Percentiles rank a stretch among this genome's conserved stretches.
These are phyloP conservation scores for Madoqua kirkii DNA, from an alignment of 2,113 vertebrate genomes.

Conservation along the genomic window DNA sequence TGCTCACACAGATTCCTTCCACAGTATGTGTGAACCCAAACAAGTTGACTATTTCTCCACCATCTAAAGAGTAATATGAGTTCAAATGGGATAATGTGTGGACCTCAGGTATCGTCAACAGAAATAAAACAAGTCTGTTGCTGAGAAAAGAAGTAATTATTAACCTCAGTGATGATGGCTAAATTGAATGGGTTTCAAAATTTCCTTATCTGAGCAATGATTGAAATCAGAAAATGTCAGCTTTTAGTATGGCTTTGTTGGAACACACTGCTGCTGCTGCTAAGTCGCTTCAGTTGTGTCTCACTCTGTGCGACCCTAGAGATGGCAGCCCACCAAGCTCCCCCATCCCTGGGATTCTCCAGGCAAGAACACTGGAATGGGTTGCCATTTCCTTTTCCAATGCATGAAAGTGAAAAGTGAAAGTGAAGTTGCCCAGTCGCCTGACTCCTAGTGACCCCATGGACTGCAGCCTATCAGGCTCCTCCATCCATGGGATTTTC, in stretches of 20 bases:
- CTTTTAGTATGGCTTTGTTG: neutral
- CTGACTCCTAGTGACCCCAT: too few species aligned
- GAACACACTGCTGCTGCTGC: neutral
- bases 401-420: too few species aligned
- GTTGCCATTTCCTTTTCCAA: too few species aligned
- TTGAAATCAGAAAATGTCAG: neutral
- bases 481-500: too few species aligned
- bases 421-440: too few species aligned
- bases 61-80: neutral
- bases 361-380: too few species aligned
- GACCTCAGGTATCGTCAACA: neutral
- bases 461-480: too few species aligned
- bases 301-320: accelerated
- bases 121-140: neutral
- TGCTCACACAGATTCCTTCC: neutral
- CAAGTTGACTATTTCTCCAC: neutral
- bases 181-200: neutral
- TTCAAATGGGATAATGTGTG: neutral
- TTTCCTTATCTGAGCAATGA: neutral
- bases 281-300: accelerated
- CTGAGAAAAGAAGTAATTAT: neutral
- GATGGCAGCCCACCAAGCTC: too few species aligned
- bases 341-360: accelerated
- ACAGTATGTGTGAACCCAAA: neutral
- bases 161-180: neutral